These are phyloP conservation scores for Apaloderma vittatum DNA, from an alignment of 2,113 vertebrate species.

Conservation along the genomic window DNA sequence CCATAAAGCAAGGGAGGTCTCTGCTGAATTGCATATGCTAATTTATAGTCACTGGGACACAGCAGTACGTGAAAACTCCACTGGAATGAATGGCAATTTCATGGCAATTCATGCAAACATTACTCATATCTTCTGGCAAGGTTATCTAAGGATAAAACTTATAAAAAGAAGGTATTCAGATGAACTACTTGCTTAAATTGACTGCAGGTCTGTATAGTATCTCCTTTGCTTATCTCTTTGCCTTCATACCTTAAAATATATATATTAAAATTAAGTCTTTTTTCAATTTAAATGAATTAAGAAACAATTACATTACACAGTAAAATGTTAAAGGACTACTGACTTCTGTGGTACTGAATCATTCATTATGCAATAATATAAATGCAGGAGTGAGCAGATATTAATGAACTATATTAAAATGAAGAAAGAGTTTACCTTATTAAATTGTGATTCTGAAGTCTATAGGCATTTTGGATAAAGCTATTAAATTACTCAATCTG, in stretches of 20 bases:
- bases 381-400: not conserved
- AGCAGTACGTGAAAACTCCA: not conserved
- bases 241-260: not conserved
- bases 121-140: not conserved
- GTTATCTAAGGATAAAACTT: conserved; percentile 10
- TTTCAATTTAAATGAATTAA: not conserved
- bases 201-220: not conserved
- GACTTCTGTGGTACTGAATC: not conserved
- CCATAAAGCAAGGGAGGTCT: not conserved
- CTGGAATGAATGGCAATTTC: not conserved
- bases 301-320: not conserved
- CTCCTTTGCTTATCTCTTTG: not conserved
- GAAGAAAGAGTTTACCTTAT: not conserved
- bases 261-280: not conserved
- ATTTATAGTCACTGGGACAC: not conserved
- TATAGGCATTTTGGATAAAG: not conserved
- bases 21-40: not conserved
- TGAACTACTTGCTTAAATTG: not conserved
- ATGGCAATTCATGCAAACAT: conserved; percentile 1
- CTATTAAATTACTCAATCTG: not conserved
- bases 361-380: not conserved
- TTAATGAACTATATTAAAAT: not conserved
- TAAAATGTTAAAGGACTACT: not conserved
- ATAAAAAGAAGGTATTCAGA: not conserved
- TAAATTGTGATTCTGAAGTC: not conserved